These are phyloP conservation scores for Parnassius smintheus DNA, from an alignment of 2,888 invertebrate species.

Conservation along the genomic window DNA sequence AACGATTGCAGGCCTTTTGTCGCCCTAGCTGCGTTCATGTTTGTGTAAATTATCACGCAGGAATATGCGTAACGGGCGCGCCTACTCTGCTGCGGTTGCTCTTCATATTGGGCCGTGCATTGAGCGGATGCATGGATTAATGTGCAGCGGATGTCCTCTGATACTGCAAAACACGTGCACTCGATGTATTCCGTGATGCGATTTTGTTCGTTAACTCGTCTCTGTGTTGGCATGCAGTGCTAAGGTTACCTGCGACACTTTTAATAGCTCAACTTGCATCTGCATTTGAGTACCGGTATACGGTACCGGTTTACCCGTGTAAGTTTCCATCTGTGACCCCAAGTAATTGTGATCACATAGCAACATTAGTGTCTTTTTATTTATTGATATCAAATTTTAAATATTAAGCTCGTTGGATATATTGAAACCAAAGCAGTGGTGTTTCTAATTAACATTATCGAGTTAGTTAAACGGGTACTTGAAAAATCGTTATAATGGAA, in stretches of 20 bases:
- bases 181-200: conserved; percentile 28
- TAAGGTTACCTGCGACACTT: conserved; percentile 22
- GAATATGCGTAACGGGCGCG: conserved; percentile 38
- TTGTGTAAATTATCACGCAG: conserved; percentile 68
- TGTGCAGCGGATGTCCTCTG: conserved; percentile 12
- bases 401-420: neutral
- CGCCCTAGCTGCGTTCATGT: conserved; percentile 45
- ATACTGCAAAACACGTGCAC: conserved; percentile 27
- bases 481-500: conserved; percentile 15
- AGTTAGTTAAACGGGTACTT: conserved; percentile 4
- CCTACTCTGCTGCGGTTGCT: conserved; percentile 50
- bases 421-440: neutral
- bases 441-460: conserved; percentile 16
- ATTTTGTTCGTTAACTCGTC: conserved; percentile 33
- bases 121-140: conserved; percentile 22
- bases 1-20: conserved; percentile 14
- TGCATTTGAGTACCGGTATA: neutral
- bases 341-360: too few relatives aligned
- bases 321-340: too few relatives aligned
- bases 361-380: too few relatives aligned
- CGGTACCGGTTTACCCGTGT: too few relatives aligned
- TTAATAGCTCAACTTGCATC: conserved; percentile 16
- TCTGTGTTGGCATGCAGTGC: conserved; percentile 5
- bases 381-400: too few relatives aligned
- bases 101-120: conserved; percentile 44